phyloP scores from a whole-genome alignment of 1,140 invertebrate species.

The Sycophila sp. region DNA sequence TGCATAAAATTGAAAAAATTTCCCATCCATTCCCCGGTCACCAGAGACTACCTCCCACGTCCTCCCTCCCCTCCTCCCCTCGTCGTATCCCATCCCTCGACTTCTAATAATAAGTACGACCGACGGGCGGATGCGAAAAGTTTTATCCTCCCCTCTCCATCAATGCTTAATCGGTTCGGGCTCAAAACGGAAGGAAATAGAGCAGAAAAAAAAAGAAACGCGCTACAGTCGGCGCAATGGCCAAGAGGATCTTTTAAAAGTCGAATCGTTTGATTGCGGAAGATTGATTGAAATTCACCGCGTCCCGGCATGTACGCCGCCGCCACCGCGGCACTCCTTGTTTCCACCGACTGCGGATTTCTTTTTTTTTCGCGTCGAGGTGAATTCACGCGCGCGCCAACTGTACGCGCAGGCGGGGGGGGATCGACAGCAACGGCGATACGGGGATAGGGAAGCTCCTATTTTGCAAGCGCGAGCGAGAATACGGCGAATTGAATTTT shows the following conservation, averaged over 20 bases:
- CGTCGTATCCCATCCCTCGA: no score
- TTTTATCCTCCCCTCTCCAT: no score
- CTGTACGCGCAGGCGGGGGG: neutral
- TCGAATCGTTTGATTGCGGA: conserved; percentile 11
- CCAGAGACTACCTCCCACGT: neutral
- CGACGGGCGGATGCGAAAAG: no score
- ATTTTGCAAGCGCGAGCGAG: neutral
- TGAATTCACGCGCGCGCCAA: neutral
- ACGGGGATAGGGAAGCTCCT: neutral
- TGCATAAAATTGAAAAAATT: conserved; percentile 19
- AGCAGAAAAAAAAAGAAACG: no score
- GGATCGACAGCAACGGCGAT: no score
- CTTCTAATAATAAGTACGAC: neutral
- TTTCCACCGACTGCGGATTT: no score
- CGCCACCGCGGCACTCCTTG: no score
- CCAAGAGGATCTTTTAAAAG: neutral
- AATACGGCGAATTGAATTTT: conserved; percentile 10
- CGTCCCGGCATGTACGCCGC: neutral
- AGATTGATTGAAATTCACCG: conserved; percentile 18
- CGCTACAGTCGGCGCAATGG: no score
- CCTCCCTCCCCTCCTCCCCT: neutral
- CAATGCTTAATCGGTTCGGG: neutral
- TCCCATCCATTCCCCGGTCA: neutral
- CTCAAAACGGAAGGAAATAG: neutral
- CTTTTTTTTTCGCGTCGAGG: neutral